These are phyloP conservation scores for Sorex maritimensis DNA, from an alignment of 2,797 vertebrate species.

Conservation along the genomic window DNA sequence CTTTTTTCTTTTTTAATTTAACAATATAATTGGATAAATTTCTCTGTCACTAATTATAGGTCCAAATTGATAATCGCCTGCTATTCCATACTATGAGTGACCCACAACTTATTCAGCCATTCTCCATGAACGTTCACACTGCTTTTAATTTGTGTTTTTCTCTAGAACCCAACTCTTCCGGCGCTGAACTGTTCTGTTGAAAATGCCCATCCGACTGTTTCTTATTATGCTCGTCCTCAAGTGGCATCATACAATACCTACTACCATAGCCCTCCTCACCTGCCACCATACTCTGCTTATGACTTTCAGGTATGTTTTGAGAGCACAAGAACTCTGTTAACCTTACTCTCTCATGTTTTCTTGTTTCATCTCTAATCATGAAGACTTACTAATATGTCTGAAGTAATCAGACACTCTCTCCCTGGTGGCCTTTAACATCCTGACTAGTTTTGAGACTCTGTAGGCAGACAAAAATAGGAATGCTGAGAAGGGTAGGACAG, in stretches of 20 bases:
- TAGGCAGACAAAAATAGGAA: conserved; percentile 7
- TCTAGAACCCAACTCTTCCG: conserved; percentile 94
- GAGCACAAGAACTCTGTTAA: conserved; percentile 28
- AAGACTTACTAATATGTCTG: not conserved
- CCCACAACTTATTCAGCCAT: conserved; percentile 21
- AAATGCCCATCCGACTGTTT: conserved; percentile 92
- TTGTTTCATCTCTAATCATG: conserved; percentile 36
- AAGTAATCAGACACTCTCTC: conserved; percentile 26
- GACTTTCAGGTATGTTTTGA: conserved; percentile 95
- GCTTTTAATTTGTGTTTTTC: conserved; percentile 74
- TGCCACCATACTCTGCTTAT: conserved; percentile 97
- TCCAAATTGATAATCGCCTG: not conserved
- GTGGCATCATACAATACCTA: conserved; percentile 94
- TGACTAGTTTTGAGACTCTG: not conserved
- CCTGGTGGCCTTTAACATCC: not conserved
- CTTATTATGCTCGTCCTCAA: conserved; percentile 92
- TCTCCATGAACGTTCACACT: conserved; percentile 7
- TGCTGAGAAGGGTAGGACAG: not conserved
- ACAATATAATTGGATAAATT: not conserved
- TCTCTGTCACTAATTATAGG: conserved; percentile 21
- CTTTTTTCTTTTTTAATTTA: not conserved
- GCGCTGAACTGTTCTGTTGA: conserved; percentile 95
- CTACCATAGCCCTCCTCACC: conserved; percentile 96
- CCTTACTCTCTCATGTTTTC: not conserved
- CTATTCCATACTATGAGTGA: not conserved